These are phyloP conservation scores for Alces alces DNA, from an alignment of 2,113 vertebrate genomes.

Conservation along the genomic window DNA sequence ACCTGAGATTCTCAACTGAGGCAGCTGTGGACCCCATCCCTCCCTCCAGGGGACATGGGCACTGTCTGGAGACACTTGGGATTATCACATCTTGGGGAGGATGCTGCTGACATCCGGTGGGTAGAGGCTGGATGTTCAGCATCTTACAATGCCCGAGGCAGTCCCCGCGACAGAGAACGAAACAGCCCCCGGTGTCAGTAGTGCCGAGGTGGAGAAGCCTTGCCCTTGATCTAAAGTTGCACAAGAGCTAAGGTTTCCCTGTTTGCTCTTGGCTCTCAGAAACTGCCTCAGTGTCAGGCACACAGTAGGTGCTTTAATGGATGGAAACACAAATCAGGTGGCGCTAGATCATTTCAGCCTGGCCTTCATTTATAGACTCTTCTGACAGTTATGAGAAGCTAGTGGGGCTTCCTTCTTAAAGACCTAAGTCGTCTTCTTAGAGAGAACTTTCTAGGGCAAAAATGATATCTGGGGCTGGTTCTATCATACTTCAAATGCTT, in stretches of 20 bases:
- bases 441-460: background rate
- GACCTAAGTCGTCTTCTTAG: background rate
- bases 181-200: background rate
- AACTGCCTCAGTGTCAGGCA: background rate
- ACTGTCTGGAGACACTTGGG: background rate
- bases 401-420: background rate
- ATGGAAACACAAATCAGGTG: background rate
- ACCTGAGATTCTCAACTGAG: background rate
- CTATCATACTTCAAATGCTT: background rate
- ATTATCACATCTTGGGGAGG: background rate
- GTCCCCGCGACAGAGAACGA: no score
- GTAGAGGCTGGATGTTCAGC: background rate
- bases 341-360: background rate
- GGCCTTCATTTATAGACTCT: background rate
- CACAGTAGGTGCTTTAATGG: background rate
- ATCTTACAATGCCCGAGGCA: background rate
- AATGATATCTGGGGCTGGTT: background rate
- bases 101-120: background rate
- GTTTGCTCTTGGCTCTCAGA: background rate
- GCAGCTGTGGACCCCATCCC: background rate
- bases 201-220: background rate
- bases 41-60: background rate
- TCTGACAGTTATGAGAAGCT: background rate
- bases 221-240: background rate
- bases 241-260: background rate